These are phyloP conservation scores for Napeogenes sylphis DNA, from an alignment of 2,888 invertebrate species.

Conservation along the genomic window DNA sequence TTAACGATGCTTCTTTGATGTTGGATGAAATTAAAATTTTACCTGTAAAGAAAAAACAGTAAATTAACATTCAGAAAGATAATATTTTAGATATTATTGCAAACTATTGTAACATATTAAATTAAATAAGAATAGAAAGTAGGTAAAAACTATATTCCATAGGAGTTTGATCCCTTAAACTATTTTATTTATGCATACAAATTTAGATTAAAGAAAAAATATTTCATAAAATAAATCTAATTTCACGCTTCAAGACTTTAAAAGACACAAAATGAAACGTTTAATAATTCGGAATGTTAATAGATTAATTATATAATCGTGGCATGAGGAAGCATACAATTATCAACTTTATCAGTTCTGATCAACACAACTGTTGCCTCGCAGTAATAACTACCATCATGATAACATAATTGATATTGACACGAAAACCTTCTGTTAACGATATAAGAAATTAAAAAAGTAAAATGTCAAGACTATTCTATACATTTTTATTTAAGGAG, in stretches of 20 bases:
- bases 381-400: slow-evolving; percentile 20
- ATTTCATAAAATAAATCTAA: too few relatives aligned
- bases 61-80: background rate
- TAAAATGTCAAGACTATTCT: background rate
- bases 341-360: slow-evolving; percentile 11
- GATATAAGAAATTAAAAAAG: background rate
- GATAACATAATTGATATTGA: slow-evolving; percentile 21
- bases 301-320: slow-evolving; percentile 23
- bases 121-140: too few relatives aligned
- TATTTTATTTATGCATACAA: too few relatives aligned
- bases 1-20: background rate
- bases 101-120: too few relatives aligned
- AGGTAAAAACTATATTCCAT: too few relatives aligned
- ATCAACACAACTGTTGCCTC: background rate
- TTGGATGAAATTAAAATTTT: background rate
- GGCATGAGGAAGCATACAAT: slow-evolving; percentile 18
- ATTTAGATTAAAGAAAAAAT: too few relatives aligned
- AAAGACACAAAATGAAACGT: too few relatives aligned
- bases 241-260: too few relatives aligned
- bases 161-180: too few relatives aligned
- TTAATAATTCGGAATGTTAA: slow-evolving; percentile 21
- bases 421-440: slow-evolving; percentile 15
- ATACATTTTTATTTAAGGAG: too few relatives aligned
- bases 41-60: slow-evolving; percentile 9
- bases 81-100: background rate